Evolutionary conservation across 2,888 invertebrate genomes (phyloP), one percentile per base, ranked within the genome.

Genomic region (Eupithecia subfuscata): DNA sequence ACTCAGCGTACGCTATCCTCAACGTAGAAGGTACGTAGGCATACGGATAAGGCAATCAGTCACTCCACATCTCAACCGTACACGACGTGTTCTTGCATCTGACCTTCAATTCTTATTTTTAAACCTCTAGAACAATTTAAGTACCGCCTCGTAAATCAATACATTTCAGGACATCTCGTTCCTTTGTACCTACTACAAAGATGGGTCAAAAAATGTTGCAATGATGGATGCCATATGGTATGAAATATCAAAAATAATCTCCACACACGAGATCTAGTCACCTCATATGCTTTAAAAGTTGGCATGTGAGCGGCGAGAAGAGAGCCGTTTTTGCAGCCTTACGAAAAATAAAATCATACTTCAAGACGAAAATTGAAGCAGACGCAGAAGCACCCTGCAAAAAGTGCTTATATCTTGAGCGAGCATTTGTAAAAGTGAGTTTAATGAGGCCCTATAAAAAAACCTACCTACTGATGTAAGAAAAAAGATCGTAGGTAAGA

Each of bases 41-140:
- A 64, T 34, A 14, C 60, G 60, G 37, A 64, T 64, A 64, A 64
- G 34, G 18, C 34, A 67, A 67, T 67, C 65, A 67, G 40, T 67
- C 40, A 67, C 65, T 67, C 14, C 1, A 67, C 65, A 67, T 67
- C 65, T 37, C 34, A 43, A 67, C 34, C n/a, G 8, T 30, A 52
- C 18, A 52, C 22, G 56, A 56, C 60, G 60, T 60, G 65, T 40
- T 12, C 40, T 65, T 30, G n/a, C 22, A 40, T 67, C 65, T 67
- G 65, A 67, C 65, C 65, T 67, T 67, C 65, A n/a, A n/a, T 18
- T 67, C 18, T 67, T 67, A 67, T 67, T 67, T 67, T 67, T 37
- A 67, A 67, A 67, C 65, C 12, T 67, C 22, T 67, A 67, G 12
- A 37, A 40, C 65, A 40, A 67, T 67, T 37, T n/a, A 18, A 37